Base-by-base conservation (phyloP, 2,888 invertebrate species). In the Odontocerum albicorne region DNA sequence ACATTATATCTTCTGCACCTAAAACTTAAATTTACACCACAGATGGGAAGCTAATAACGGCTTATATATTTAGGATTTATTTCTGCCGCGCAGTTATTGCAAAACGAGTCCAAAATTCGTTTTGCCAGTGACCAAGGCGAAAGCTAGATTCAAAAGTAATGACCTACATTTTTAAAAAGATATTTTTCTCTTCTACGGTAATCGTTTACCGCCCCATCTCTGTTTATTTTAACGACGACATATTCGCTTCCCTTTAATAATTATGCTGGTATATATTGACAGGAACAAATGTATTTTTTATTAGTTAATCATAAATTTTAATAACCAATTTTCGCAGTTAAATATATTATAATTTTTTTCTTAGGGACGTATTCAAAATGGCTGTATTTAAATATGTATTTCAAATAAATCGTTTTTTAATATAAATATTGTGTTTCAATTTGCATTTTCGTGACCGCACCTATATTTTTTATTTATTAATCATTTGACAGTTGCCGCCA, bases 271-370 rank as follows among this genome's bases (percentile, higher is more conserved):
- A 39, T 17, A 6, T 8, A 15, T 35, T 35, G 12, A 16, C 33
- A 17, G 33, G 50, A 50, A 39, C 50, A 50, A 50, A 50, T 50
- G n/a, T n/a, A n/a, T n/a, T n/a, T 42, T 35, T 15, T 35, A 13
- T 49, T 50, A 50, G 50, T 50, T 43, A 19, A 40, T 45, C 33
- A 45, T 44, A 31, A 44, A n/a, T n/a, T n/a, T n/a, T 27, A 36
- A 21, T 38, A 27, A 38, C 21, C 35, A 39, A 16, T 36, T 45
- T 32, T 38, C 31, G 51, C 51, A 33, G 51, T 2, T 22, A 16
- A 20, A 39, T 33, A 16, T 80, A 80, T 61, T 56, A 51, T 39
- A 47, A 20, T 54, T 55, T 50, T 54, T 54, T 57, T 56, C 36
- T 47, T 39, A 43, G 46, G 20, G 49, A 54, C 50, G 45, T 51